phyloP scores from a whole-genome alignment of 1,140 invertebrate genomes.

The Anagrus nilaparvatae region DNA sequence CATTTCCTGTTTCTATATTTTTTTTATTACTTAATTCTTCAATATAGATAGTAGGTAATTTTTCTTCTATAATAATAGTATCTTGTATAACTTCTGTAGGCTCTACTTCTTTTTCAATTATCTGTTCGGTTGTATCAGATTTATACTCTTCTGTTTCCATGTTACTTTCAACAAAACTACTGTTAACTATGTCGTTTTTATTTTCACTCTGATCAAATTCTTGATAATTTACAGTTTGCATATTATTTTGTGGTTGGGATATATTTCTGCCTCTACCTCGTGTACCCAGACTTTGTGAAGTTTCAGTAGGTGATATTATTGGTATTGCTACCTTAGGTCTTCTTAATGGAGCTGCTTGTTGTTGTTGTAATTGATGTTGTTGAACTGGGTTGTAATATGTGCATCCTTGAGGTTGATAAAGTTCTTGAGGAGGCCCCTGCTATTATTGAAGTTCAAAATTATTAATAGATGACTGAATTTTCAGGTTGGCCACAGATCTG shows the following conservation, averaged over 20 bases:
- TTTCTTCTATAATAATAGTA: background rate
- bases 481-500: no score
- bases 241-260: background rate
- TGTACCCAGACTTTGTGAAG: slow-evolving; percentile 23
- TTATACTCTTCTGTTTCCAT: background rate
- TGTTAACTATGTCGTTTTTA: background rate
- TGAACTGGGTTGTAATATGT: slow-evolving; percentile 45
- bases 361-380: slow-evolving; percentile 41
- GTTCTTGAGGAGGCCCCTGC: slow-evolving; percentile 41
- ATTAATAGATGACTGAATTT: no score
- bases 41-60: background rate
- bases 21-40: background rate
- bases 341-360: slow-evolving; percentile 35
- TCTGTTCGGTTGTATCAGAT: background rate
- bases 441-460: no score
- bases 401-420: slow-evolving; percentile 47
- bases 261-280: slow-evolving; percentile 25
- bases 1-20: background rate
- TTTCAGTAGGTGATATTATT: slow-evolving; percentile 49
- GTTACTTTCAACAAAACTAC: background rate
- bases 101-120: background rate
- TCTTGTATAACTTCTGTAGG: background rate
- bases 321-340: slow-evolving; percentile 50
- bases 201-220: background rate
- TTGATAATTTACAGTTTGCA: slow-evolving; percentile 2